A percentile compares a stretch with the other conserved stretches of the same genome.
Evolutionary conservation across 2,113 vertebrate genomes (phyloP).

Genomic region (Planiliza haematocheilus): DNA sequence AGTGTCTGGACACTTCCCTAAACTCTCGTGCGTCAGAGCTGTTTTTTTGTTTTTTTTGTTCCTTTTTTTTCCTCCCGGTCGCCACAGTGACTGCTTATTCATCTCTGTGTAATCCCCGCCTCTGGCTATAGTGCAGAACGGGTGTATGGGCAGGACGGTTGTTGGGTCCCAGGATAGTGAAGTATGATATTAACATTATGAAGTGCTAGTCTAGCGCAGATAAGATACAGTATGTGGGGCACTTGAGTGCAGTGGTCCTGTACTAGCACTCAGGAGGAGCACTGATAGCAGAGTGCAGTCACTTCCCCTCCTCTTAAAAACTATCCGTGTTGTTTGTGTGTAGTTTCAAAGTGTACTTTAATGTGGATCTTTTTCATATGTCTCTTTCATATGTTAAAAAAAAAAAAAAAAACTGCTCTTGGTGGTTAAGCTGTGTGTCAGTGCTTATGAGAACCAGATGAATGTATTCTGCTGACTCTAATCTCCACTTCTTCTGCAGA

Average conservation of each 20-base stretch:
- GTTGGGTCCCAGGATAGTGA: slow-evolving; percentile 48
- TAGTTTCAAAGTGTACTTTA: slow-evolving; percentile 1
- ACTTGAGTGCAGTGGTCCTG: slow-evolving; percentile 61
- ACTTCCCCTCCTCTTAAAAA: slow-evolving; percentile 41
- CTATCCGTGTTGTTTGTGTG: neutral
- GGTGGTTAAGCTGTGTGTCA: slow-evolving; percentile 45
- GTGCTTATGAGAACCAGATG: slow-evolving; percentile 59
- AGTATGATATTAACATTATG: slow-evolving; percentile 70
- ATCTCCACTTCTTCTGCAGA: slow-evolving; percentile 69
- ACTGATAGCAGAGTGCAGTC: slow-evolving; percentile 59
- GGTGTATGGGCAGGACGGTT: slow-evolving; percentile 43
- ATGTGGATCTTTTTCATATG: neutral
- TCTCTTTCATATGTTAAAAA: slow-evolving; percentile 48
- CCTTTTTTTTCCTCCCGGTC: slow-evolving; percentile 6
- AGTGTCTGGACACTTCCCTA: slow-evolving; percentile 24
- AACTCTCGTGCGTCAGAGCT: slow-evolving; percentile 30
- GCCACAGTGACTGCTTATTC: slow-evolving; percentile 60
- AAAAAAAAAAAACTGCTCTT: slow-evolving; percentile 51
- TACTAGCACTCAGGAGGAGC: slow-evolving; percentile 40
- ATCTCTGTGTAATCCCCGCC: slow-evolving; percentile 64
- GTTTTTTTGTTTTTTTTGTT: neutral
- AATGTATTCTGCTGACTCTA: slow-evolving; percentile 63
- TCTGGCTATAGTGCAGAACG: slow-evolving; percentile 45
- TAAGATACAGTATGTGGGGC: slow-evolving; percentile 61
- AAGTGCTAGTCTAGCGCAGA: slow-evolving; percentile 67